Base-by-base conservation (phyloP, 2,888 invertebrate species). In the Eupeodes latifasciatus region DNA sequence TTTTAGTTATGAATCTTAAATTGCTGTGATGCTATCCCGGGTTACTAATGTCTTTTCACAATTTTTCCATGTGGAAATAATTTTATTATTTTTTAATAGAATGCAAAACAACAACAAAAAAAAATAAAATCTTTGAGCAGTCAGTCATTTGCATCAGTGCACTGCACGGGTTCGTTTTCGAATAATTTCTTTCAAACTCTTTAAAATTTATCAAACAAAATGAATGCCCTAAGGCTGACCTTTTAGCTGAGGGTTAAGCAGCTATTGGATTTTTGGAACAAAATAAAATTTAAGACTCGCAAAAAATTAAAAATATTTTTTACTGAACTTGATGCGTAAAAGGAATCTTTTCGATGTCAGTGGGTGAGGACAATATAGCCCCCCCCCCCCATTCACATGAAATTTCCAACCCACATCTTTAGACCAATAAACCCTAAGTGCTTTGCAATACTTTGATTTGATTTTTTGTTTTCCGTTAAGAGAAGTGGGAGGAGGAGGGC, bases 11-110 rank as follows among this genome's bases (percentile, higher is more conserved):
- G 47, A 64, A 40, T 51, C 27, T 34, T 40, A 53, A 69, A 69
- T 19, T 53, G 16, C 51, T 62, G 66, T 27, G 2, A 27, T 47
- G 62, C 69, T 71, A 75, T 81, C 72, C 64, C 2, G 27, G 66
- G 67, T 75, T 55, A 72, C 77, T 82, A 66, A 72, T 83, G 83
- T 83, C 86, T 87, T 79, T 75, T 80, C 80, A 71, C 76, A 80
- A 80, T 80, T 80, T 79, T 76, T 83, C 64, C 79, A 84, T 69
- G 81, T 59, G 87, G 87, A 88, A 88, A 81, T 88, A 88, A 88
- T 88, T 88, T 80, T 88, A 88, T 88, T 88, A 88, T 84, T 84
- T 66, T 88, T 77, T 55, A 81, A 81, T 81, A 81, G 74, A 88
- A 88, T 81, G 16, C 57, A 71, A 80, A 77, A 55, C 14, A 53